Conservation (phyloP, 2,797 vertebrate species). For the Manis javanica region DNA sequence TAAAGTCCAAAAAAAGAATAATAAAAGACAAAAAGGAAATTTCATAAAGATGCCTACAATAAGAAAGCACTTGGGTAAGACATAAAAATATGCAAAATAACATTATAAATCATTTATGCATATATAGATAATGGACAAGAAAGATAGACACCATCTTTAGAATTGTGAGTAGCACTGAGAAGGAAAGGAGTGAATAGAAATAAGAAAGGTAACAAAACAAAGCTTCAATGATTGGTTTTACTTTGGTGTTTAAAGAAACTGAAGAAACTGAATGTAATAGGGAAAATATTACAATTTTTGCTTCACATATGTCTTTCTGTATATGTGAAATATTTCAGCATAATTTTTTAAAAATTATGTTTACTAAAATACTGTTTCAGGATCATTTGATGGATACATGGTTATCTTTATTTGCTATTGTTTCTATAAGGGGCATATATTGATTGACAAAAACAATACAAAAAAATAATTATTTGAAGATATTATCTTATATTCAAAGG, state of each 20-base stretch:
- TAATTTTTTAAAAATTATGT: background rate
- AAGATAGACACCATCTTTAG: background rate
- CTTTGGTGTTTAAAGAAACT: background rate
- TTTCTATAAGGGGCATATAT: background rate
- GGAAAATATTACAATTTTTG: background rate
- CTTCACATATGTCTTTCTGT: background rate
- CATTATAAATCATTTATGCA: background rate
- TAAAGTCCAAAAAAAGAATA: background rate
- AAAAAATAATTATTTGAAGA: background rate
- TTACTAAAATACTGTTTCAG: background rate
- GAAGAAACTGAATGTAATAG: background rate
- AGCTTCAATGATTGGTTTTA: background rate
- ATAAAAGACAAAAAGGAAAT: background rate
- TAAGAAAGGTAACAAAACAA: background rate
- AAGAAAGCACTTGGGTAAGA: background rate
- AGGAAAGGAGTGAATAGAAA: background rate
- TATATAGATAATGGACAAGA: background rate
- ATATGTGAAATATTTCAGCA: background rate
- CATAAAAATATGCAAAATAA: background rate
- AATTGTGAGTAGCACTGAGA: background rate
- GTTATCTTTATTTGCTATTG: background rate
- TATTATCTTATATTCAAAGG: background rate
- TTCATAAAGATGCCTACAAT: background rate
- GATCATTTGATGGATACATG: background rate
- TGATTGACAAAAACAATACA: background rate